A percentile compares a stretch with the other conserved stretches of the same genome.
Evolutionary conservation across 2,113 vertebrate genomes (phyloP).

Genomic region (Burhinus bistriatus): DNA sequence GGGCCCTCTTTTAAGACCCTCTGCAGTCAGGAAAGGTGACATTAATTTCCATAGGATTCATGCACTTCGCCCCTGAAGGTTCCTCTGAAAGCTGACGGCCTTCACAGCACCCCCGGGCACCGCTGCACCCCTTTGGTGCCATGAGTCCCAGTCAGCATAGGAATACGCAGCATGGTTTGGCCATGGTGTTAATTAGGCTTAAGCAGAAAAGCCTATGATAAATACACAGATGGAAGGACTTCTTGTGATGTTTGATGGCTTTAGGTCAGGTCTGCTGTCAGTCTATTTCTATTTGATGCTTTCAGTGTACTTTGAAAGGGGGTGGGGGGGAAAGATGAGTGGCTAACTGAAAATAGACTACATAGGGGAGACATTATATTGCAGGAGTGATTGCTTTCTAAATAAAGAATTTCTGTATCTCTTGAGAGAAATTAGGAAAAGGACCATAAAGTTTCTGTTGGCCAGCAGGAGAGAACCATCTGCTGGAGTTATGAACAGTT

Average conservation of each 20-base stretch:
- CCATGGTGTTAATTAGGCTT: not conserved
- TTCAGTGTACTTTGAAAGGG: not conserved
- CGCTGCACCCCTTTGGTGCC: fast-evolving
- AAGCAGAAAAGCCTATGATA: not conserved
- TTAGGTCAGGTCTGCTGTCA: not conserved
- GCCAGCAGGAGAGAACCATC: conserved; percentile 51
- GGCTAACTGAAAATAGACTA: not conserved
- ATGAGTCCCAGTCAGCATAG: fast-evolving
- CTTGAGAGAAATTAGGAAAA: conserved; percentile 15
- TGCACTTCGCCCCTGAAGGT: not conserved
- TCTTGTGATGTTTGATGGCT: not conserved
- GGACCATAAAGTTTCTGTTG: conserved; percentile 52
- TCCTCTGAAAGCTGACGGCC: not conserved
- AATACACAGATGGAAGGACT: not conserved
- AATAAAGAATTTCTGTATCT: conserved; percentile 23
- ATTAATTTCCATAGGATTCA: not conserved
- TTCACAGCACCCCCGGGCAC: not conserved
- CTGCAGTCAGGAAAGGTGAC: not conserved
- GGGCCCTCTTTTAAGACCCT: not conserved
- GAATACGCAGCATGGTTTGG: not conserved
- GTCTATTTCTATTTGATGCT: not conserved
- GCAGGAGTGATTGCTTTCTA: conserved; percentile 31
- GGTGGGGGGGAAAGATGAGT: not conserved
- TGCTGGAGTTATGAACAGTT: conserved; percentile 31
- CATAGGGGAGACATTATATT: not conserved